A percentile compares a stretch with the other conserved stretches of the same genome.
phyloP scores from a whole-genome alignment of 2,797 vertebrate species.

The Taeniopygia guttata region DNA sequence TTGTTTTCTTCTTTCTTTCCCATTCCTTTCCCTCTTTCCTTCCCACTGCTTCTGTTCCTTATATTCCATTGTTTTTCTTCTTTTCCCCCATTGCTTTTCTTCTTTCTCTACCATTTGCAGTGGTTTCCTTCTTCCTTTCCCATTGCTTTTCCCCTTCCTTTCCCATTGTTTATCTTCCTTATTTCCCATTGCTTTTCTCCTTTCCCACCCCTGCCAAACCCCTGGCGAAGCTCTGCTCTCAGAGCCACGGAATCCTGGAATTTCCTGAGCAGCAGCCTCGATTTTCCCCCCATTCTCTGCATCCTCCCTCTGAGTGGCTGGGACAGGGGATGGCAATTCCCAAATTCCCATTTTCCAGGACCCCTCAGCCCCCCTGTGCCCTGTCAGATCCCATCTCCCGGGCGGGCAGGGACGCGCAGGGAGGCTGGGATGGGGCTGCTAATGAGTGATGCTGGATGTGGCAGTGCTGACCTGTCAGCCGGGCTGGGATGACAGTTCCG shows the following conservation, averaged over 20 bases:
- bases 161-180: no score
- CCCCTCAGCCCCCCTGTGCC: not conserved
- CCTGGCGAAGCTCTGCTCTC: not conserved
- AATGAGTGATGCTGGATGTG: slow-evolving; percentile 35
- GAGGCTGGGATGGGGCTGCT: not conserved
- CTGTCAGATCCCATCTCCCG: slow-evolving; percentile 5
- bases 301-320: not conserved
- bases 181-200: not conserved
- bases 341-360: not conserved
- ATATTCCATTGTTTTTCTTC: not conserved
- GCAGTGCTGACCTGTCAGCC: slow-evolving; percentile 41
- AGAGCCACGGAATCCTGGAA: not conserved
- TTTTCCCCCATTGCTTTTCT: not conserved
- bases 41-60: no score
- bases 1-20: no score
- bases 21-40: no score
- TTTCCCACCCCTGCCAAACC: not conserved
- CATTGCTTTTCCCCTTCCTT: fast-evolving
- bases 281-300: not conserved
- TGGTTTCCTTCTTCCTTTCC: not conserved
- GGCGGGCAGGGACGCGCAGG: not conserved
- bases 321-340: not conserved
- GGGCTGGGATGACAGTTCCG: slow-evolving; percentile 29
- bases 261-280: fast-evolving
- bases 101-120: no score